These are phyloP conservation scores for Andrena bicolor DNA, from an alignment of 2,888 invertebrate genomes.

Conservation along the genomic window DNA sequence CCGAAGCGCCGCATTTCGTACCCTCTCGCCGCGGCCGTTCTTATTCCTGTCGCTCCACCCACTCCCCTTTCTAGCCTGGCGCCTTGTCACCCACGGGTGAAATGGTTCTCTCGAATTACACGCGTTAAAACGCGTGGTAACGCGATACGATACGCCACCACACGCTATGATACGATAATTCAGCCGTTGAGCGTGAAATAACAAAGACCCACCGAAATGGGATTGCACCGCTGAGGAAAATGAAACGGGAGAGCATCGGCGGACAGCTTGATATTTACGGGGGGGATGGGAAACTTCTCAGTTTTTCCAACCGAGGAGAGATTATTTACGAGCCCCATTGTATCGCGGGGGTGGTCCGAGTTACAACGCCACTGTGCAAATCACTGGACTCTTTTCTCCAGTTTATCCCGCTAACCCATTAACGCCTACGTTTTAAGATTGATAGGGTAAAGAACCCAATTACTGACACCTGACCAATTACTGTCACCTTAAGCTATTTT, in stretches of 20 bases:
- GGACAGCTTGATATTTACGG: slow-evolving; percentile 20
- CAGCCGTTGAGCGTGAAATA: slow-evolving; percentile 40
- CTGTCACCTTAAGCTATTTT: too few species aligned
- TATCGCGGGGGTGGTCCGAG: neutral
- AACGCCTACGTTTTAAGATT: neutral
- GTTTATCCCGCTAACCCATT: neutral
- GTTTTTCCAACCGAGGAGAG: neutral
- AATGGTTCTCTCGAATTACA: slow-evolving; percentile 22
- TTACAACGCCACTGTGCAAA: neutral
- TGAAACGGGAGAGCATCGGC: slow-evolving; percentile 16
- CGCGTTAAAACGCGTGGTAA: slow-evolving; percentile 8
- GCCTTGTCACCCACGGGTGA: neutral
- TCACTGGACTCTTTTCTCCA: neutral
- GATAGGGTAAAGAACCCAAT: too few species aligned
- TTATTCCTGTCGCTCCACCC: neutral
- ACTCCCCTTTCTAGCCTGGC: too few species aligned
- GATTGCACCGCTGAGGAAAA: slow-evolving; percentile 37
- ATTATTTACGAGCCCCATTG: slow-evolving; percentile 8
- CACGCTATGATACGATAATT: slow-evolving; percentile 5
- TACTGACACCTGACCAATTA: too few species aligned
- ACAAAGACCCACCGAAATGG: slow-evolving; percentile 36
- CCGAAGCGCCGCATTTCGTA: neutral
- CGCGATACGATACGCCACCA: neutral
- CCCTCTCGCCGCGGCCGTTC: neutral
- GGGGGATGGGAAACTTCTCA: too few species aligned